phyloP scores from a whole-genome alignment of 2,113 vertebrate species.

The Triplophysa tibetana region DNA sequence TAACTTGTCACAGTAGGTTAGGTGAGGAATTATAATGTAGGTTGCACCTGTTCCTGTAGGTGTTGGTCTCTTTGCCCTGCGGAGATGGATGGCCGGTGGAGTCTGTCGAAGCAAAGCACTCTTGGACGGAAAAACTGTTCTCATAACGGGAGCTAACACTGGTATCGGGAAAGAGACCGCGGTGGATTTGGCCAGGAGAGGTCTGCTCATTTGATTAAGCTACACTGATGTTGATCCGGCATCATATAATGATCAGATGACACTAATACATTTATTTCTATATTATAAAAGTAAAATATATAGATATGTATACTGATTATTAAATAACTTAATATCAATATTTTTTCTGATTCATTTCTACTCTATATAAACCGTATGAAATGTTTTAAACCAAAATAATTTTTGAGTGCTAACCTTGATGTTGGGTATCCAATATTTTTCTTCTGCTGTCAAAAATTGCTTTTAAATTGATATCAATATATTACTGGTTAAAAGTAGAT shows the following conservation, averaged over 20 bases:
- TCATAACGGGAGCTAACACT: conserved; percentile 76
- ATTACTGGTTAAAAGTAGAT: no score
- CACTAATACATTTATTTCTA: not conserved
- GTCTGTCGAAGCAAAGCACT: conserved; percentile 65
- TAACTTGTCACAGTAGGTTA: not conserved
- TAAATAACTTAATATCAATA: no score
- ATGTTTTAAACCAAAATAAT: no score
- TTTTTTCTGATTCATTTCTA: no score
- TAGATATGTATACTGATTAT: not conserved
- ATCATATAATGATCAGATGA: not conserved
- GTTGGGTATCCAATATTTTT: no score
- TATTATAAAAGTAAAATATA: no score
- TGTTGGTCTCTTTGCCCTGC: conserved; percentile 60
- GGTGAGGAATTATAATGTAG: not conserved
- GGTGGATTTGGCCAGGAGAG: conserved; percentile 70
- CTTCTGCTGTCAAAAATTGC: no score
- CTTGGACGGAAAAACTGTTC: conserved; percentile 73
- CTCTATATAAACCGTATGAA: no score
- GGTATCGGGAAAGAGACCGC: conserved; percentile 76
- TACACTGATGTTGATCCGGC: no score
- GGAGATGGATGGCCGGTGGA: conserved; percentile 64
- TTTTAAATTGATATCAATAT: no score
- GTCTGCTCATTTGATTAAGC: conserved; percentile 46
- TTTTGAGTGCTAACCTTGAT: no score
- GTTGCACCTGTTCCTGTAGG: conserved; percentile 43